These are phyloP conservation scores for Glomeris marginata DNA, from an alignment of 2,888 invertebrate species.

Conservation along the genomic window DNA sequence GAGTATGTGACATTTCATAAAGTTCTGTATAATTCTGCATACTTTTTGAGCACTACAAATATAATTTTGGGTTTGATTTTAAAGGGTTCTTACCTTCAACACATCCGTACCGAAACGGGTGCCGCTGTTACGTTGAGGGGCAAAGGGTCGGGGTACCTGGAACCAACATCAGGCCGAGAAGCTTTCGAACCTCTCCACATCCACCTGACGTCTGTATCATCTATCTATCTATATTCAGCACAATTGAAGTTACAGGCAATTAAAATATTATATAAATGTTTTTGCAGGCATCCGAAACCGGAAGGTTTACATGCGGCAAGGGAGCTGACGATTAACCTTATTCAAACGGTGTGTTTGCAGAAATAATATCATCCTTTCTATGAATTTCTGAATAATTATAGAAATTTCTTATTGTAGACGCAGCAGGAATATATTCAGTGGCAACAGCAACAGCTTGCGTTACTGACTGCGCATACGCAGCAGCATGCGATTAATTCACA, in stretches of 20 bases:
- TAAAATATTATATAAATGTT: conserved; percentile 7
- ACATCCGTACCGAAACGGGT: conserved; percentile 61
- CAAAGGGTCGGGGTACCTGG: conserved; percentile 46
- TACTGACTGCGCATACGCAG: conserved; percentile 12
- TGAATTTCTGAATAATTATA: background rate
- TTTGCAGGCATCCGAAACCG: conserved; percentile 46
- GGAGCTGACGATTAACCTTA: conserved; percentile 56
- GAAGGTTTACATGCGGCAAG: conserved; percentile 53
- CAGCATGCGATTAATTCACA: conserved; percentile 10
- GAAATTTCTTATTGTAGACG: conserved; percentile 2
- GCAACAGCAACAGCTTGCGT: conserved; percentile 15
- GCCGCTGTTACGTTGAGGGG: conserved; percentile 57
- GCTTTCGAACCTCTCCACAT: conserved; percentile 58
- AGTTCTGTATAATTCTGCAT: background rate
- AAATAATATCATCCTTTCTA: background rate
- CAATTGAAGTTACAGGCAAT: background rate
- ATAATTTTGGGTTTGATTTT: background rate
- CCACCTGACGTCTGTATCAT: conserved; percentile 48
- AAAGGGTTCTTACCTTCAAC: conserved; percentile 44
- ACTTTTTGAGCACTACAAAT: background rate
- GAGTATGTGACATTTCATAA: conserved; percentile 23
- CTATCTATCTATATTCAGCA: too few relatives aligned
- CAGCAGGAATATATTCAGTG: conserved; percentile 15
- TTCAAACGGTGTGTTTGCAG: conserved; percentile 47
- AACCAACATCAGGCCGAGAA: conserved; percentile 41